A percentile compares a stretch with the other conserved stretches of the same genome.
Evolutionary conservation across 2,888 invertebrate species (phyloP).

Genomic region (Clusia tigrina): DNA sequence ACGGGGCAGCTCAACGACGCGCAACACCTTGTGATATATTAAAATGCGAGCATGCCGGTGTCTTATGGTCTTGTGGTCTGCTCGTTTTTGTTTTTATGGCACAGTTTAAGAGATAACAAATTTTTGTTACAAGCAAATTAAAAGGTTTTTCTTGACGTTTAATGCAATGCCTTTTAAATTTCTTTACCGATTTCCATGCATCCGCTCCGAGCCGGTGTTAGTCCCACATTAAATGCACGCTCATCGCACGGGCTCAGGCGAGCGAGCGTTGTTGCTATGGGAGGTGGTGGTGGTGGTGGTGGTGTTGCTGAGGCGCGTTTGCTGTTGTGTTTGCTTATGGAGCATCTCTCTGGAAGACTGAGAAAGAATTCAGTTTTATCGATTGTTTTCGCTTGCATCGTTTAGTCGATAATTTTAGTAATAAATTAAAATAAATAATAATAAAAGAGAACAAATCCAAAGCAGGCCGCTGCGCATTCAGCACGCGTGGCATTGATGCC

Average conservation of each 20-base stretch:
- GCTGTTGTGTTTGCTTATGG: neutral
- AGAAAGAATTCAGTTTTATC: constrained; percentile 58
- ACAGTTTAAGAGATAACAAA: constrained; percentile 61
- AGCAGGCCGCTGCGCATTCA: constrained; percentile 34
- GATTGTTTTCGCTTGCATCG: constrained; percentile 61
- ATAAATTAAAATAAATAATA: constrained; percentile 44
- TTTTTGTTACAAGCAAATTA: constrained; percentile 61
- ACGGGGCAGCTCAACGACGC: constrained; percentile 18
- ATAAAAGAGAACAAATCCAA: constrained; percentile 14
- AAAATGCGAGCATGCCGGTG: constrained; percentile 47
- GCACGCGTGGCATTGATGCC: constrained; percentile 44
- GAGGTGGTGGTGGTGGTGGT: neutral
- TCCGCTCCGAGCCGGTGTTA: neutral
- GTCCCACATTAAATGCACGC: constrained; percentile 32
- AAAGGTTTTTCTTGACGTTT: constrained; percentile 58
- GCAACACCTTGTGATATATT: constrained; percentile 48
- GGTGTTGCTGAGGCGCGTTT: neutral
- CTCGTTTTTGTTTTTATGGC: constrained; percentile 53
- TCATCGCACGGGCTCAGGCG: neutral
- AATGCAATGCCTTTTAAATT: constrained; percentile 49
- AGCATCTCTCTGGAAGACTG: constrained; percentile 22
- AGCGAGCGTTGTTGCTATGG: neutral
- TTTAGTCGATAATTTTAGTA: constrained; percentile 60
- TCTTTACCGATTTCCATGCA: neutral
- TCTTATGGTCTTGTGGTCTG: too few species aligned